Conservation (phyloP, 2,888 invertebrate species). For the Microctonus hyperodae region DNA sequence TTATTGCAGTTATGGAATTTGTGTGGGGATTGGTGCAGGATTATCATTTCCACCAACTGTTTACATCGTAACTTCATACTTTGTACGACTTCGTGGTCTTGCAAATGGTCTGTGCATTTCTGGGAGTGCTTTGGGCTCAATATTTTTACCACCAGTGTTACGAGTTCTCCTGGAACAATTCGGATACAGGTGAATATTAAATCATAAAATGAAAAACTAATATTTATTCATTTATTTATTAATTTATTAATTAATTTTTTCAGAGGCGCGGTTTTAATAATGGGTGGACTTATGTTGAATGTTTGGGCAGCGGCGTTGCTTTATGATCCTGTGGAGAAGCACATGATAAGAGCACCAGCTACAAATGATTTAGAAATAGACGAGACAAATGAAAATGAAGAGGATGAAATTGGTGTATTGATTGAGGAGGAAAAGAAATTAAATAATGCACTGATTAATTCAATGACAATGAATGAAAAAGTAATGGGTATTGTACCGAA, state of each 20-base stretch:
- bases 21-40: conserved; percentile 85
- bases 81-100: conserved; percentile 78
- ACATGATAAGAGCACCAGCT: conserved; percentile 73
- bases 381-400: conserved; percentile 51
- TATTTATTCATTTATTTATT: no score
- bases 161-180: conserved; percentile 75
- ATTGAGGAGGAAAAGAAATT: conserved; percentile 52
- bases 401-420: conserved; percentile 47
- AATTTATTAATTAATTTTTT: neutral
- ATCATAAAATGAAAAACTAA: no score
- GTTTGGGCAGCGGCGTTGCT: conserved; percentile 85
- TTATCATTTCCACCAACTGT: conserved; percentile 88
- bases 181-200: conserved; percentile 84
- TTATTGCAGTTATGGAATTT: conserved; percentile 75
- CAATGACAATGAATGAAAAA: conserved; percentile 35
- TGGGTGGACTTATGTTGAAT: conserved; percentile 83
- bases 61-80: conserved; percentile 88
- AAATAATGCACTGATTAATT: conserved; percentile 39
- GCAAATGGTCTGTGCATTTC: conserved; percentile 91
- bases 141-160: conserved; percentile 82
- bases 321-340: conserved; percentile 84
- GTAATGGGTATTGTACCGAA: conserved; percentile 52
- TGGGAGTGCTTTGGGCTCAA: conserved; percentile 86
- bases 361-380: conserved; percentile 59
- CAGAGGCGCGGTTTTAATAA: conserved; percentile 81